Conservation (phyloP, 2,888 invertebrate species). For the Anthoptus insignis region DNA sequence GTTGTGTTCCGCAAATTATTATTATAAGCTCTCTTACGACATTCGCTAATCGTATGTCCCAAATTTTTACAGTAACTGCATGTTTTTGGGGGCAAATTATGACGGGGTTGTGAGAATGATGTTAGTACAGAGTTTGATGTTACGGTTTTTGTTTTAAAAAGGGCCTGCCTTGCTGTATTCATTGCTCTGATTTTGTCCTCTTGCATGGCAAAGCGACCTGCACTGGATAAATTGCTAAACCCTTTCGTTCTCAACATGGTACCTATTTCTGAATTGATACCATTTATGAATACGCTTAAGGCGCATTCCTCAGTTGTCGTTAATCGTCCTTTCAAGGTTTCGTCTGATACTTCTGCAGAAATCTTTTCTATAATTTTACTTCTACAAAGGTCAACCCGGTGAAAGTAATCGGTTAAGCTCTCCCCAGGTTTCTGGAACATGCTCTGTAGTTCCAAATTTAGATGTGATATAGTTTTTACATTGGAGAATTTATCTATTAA, state of each 20-base stretch:
- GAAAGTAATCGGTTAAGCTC: constrained; percentile 50
- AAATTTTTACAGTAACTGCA: constrained; percentile 37
- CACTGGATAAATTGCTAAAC: constrained; percentile 39
- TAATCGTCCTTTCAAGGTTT: constrained; percentile 41
- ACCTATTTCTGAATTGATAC: constrained; percentile 48
- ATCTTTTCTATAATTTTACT: constrained; percentile 52
- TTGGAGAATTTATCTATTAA: constrained; percentile 52
- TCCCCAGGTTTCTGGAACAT: constrained; percentile 53
- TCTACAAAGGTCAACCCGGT: constrained; percentile 49
- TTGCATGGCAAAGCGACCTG: constrained; percentile 42
- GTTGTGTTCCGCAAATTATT: constrained; percentile 9
- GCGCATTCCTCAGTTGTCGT: constrained; percentile 49
- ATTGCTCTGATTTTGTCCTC: constrained; percentile 42
- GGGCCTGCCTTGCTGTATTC: constrained; percentile 37
- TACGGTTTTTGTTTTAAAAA: constrained; percentile 16
- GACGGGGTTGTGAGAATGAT: no score
- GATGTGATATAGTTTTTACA: constrained; percentile 49
- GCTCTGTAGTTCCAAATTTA: constrained; percentile 50
- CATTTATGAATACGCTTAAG: constrained; percentile 52
- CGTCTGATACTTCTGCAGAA: constrained; percentile 43
- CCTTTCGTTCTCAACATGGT: constrained; percentile 49
- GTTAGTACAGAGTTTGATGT: no score
- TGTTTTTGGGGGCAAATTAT: no score
- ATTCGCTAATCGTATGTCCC: constrained; percentile 38
- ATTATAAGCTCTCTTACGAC: constrained; percentile 37